Evolutionary conservation across 2,113 vertebrate genomes (phyloP).

Genomic region (Oreochromis aureus): DNA sequence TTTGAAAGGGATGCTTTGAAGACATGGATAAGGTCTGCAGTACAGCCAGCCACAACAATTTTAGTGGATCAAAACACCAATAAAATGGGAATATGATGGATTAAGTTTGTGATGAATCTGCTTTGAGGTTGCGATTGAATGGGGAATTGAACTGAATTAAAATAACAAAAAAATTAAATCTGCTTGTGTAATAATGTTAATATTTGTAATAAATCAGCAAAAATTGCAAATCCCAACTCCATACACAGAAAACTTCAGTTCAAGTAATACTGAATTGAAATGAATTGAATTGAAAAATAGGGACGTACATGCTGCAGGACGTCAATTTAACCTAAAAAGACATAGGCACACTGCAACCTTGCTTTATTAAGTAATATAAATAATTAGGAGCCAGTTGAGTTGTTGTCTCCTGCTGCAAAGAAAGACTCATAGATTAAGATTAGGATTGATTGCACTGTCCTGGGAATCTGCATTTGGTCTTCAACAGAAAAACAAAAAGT

Average conservation of each 20-base stretch:
- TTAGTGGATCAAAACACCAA: neutral
- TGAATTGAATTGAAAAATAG: neutral
- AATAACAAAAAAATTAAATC: neutral
- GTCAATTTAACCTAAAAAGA: neutral
- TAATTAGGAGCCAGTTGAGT: neutral
- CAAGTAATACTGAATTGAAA: neutral
- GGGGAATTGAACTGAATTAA: neutral
- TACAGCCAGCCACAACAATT: neutral
- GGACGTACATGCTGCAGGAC: neutral
- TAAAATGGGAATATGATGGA: neutral
- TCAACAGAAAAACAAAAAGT: neutral
- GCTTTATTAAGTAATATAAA: neutral
- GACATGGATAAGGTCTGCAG: neutral
- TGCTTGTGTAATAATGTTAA: neutral
- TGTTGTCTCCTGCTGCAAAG: neutral
- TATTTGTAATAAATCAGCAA: neutral
- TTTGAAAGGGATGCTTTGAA: neutral
- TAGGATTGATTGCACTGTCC: neutral
- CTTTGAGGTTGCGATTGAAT: neutral
- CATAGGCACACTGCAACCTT: neutral
- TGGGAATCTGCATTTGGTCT: neutral
- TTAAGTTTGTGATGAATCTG: neutral
- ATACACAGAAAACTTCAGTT: neutral
- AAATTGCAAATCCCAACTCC: neutral
- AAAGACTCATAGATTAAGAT: neutral